Conservation (phyloP, 2,113 vertebrate species). For the Microcebus jonahi region DNA sequence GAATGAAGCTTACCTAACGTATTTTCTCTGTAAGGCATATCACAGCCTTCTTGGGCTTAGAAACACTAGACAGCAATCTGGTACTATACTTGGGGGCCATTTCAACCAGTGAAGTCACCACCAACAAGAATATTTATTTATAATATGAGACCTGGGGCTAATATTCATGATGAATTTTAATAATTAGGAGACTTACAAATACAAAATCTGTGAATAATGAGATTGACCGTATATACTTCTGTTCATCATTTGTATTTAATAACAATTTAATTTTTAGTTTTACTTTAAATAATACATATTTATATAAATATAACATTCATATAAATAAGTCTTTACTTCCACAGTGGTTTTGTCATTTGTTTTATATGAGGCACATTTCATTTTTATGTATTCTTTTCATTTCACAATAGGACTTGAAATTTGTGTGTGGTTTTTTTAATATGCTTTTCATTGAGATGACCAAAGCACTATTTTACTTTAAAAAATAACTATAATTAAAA, state of each 20-base stretch:
- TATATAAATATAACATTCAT: neutral
- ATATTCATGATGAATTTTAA: neutral
- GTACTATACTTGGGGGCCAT: neutral
- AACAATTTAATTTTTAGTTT: constrained; percentile 4
- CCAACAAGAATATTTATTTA: neutral
- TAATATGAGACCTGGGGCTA: neutral
- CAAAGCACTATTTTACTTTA: neutral
- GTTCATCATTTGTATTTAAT: neutral
- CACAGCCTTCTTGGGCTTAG: neutral
- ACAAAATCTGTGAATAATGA: neutral
- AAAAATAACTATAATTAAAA: neutral
- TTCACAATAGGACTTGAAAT: neutral
- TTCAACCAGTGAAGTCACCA: neutral
- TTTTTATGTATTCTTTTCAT: neutral
- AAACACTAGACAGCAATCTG: neutral
- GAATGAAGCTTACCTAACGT: neutral
- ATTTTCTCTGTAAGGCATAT: neutral
- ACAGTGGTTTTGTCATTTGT: neutral
- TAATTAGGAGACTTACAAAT: neutral
- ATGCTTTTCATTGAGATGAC: neutral
- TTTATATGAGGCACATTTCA: neutral
- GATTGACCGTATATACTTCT: neutral
- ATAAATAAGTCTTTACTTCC: neutral
- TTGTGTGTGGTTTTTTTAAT: neutral
- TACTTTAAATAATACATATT: neutral